Percentiles rank a stretch among this genome's conserved stretches.
phyloP scores from a whole-genome alignment of 2,113 vertebrate genomes.

The Apteryx owenii region DNA sequence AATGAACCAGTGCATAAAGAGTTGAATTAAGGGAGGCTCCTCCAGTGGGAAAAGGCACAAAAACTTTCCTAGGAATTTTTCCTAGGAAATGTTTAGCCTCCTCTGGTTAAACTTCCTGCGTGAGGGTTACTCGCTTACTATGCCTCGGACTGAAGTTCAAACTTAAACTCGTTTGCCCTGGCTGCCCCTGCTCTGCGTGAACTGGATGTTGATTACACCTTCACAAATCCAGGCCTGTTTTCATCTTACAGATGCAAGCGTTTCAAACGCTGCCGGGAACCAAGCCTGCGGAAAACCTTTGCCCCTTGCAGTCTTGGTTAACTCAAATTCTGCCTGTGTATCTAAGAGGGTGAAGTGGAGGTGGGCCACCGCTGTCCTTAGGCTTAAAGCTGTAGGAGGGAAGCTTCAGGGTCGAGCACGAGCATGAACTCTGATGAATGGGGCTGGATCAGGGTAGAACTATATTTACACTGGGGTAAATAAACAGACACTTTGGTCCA shows the following conservation, averaged over 20 bases:
- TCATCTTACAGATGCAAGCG: accelerated
- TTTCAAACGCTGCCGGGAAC: neutral
- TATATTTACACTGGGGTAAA: accelerated
- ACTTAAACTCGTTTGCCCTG: accelerated
- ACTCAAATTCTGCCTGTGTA: accelerated
- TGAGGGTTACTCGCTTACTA: neutral
- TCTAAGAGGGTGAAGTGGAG: neutral
- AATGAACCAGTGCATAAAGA: neutral
- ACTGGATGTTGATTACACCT: neutral
- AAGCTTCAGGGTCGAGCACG: accelerated
- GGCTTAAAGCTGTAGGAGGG: accelerated
- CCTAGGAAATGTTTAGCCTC: neutral
- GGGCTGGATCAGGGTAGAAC: neutral
- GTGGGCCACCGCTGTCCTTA: neutral
- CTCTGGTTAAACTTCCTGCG: neutral
- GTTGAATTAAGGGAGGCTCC: neutral
- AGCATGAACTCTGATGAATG: neutral
- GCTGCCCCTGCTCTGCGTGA: neutral
- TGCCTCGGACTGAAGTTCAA: neutral
- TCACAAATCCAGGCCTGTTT: neutral
- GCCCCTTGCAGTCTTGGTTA: neutral
- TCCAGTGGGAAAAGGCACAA: neutral
- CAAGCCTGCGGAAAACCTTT: accelerated
- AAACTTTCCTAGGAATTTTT: neutral
- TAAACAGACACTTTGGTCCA: too few species aligned